Base-by-base conservation (phyloP, 2,113 vertebrate genomes). In the Hypanus sabinus region DNA sequence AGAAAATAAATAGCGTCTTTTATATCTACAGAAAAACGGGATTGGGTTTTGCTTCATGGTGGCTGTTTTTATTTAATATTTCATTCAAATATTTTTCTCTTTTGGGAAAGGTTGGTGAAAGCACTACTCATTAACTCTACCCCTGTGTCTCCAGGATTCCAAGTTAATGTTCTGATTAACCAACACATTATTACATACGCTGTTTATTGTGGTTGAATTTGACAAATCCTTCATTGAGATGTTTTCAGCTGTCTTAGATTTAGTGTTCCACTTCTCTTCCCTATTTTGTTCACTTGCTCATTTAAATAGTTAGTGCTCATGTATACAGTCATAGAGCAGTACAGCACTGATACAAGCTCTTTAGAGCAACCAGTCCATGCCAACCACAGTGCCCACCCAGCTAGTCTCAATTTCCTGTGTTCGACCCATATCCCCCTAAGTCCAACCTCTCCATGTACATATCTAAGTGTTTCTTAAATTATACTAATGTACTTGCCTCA, bases 151-250 rank as follows among this genome's bases (percentile, higher is more conserved):
- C n/a, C 14, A 33, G 30, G 65, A 65, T 90, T 62, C 60, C 9
- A 65, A 30, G 7, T 65, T 65, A 7, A 90, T n/a, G 12, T 90
- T 68, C 8, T 65, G 65, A n/a, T 65, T n/a, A 90, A 65, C 57
- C 57, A 90, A 90, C 65, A 33, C n/a, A 33, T 65, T 33, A n/a
- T 33, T 65, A 16, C 57, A 65, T 65, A 60, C 16, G 10, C 22
- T 90, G 85, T 65, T 87, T 90, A 65, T n/a, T 65, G 60, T 68
- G 85, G 85, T 90, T 90, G 5, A 8, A 65, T 90, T 90, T 90
- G 60, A 90, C 65, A 33, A 68, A 36, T 7, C 60, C 85, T 65
- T 90, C 9, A 33, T 65, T 88, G 85, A 68, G 5, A 68, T 90
- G 12, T 33, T 90, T n/a, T 90, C 60, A 90, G 85, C 30, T 20